A percentile compares a stretch with the other conserved stretches of the same genome.
phyloP scores from a whole-genome alignment of 2,888 invertebrate genomes.

The Noctua fimbriata region DNA sequence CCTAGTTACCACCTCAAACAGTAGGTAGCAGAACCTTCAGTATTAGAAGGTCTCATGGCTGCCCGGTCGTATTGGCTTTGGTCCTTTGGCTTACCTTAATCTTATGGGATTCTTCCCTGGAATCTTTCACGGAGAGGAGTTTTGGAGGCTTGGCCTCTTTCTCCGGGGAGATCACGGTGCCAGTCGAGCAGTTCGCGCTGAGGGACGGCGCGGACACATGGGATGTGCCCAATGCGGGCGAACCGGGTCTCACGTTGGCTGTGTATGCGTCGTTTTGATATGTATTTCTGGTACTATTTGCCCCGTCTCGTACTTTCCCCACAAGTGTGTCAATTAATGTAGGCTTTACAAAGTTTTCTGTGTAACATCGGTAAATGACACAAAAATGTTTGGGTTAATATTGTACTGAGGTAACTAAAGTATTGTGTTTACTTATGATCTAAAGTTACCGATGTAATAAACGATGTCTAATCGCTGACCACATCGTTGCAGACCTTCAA shows the following conservation, averaged over 20 bases:
- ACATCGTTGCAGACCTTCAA: conserved; percentile 63
- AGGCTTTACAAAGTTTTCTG: conserved; percentile 56
- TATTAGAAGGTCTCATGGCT: conserved; percentile 51
- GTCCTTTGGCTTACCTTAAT: conserved; percentile 69
- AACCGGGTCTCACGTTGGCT: conserved; percentile 84
- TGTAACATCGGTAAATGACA: conserved; percentile 40
- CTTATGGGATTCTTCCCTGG: conserved; percentile 62
- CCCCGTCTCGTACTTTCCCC: conserved; percentile 45
- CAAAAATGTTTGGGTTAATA: conserved; percentile 35
- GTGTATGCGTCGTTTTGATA: conserved; percentile 62
- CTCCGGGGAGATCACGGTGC: conserved; percentile 65
- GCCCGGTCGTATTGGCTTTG: conserved; percentile 55
- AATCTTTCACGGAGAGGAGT: conserved; percentile 63
- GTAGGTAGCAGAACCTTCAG: conserved; percentile 51
- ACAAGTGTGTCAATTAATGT: conserved; percentile 54
- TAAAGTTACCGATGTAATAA: conserved; percentile 60
- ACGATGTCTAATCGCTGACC: conserved; percentile 65
- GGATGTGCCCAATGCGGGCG: conserved; percentile 75
- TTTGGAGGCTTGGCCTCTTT: conserved; percentile 69
- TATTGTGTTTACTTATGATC: conserved; percentile 53
- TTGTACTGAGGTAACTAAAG: conserved; percentile 34
- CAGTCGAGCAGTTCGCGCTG: conserved; percentile 69
- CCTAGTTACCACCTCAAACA: conserved; percentile 43
- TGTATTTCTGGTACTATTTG: conserved; percentile 54
- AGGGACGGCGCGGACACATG: conserved; percentile 74